These are phyloP conservation scores for Orchestes rusci DNA, from an alignment of 2,888 invertebrate genomes.

Conservation along the genomic window DNA sequence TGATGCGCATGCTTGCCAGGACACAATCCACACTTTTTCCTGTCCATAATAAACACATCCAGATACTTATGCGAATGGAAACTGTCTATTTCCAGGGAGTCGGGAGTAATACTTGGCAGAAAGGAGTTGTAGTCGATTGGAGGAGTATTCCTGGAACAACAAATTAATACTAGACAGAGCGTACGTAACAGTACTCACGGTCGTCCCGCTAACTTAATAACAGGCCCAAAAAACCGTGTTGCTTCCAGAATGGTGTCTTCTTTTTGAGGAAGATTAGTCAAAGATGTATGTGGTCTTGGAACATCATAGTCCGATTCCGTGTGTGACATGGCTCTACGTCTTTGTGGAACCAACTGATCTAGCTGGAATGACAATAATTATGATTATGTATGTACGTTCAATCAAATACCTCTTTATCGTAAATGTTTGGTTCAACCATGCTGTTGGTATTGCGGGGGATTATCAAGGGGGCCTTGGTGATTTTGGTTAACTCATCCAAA, in stretches of 20 bases:
- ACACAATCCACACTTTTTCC: too few species aligned
- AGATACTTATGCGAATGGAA: neutral
- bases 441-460: constrained; percentile 40
- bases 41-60: too few species aligned
- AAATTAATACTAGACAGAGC: neutral
- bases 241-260: constrained; percentile 33
- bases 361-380: neutral
- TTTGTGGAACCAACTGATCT: constrained; percentile 17
- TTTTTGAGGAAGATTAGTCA: constrained; percentile 30
- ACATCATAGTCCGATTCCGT: constrained; percentile 48
- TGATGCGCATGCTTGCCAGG: too few species aligned
- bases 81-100: constrained; percentile 37
- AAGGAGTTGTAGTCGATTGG: constrained; percentile 15
- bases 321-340: constrained; percentile 38
- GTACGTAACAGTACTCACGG: constrained; percentile 11
- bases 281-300: constrained; percentile 43
- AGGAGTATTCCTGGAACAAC: constrained; percentile 14
- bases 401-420: constrained; percentile 37
- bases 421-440: constrained; percentile 33
- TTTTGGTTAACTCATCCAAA: constrained; percentile 40
- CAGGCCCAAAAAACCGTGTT: constrained; percentile 41
- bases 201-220: constrained; percentile 13
- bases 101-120: constrained; percentile 40
- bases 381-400: too few species aligned
- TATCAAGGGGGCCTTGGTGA: constrained; percentile 42